Percentiles rank a stretch among this genome's conserved stretches.
These are phyloP conservation scores for Hyles vespertilio DNA, from an alignment of 1,140 invertebrate species.

Conservation along the genomic window DNA sequence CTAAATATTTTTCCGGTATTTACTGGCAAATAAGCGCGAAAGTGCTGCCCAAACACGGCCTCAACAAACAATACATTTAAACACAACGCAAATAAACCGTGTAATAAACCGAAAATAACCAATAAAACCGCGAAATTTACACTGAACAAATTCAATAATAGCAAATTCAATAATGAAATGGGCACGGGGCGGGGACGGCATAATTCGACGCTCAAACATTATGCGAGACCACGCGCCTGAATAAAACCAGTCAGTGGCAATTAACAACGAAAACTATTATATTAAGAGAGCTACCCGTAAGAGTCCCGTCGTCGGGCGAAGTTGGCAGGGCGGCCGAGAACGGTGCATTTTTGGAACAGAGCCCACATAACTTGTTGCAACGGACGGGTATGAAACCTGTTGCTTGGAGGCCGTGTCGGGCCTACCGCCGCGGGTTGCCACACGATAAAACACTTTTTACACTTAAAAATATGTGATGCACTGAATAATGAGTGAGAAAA, in stretches of 20 bases:
- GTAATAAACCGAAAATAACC: constrained; percentile 7
- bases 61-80: constrained; percentile 2
- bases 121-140: no score
- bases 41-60: no score
- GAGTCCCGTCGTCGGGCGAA: constrained; percentile 20
- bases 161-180: constrained; percentile 11
- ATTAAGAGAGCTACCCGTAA: no score
- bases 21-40: no score
- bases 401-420: constrained; percentile 37
- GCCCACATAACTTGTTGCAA: constrained; percentile 70
- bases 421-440: constrained; percentile 28
- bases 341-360: constrained; percentile 70
- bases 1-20: no score
- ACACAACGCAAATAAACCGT: no score
- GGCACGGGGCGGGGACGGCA: constrained; percentile 10
- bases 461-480: no score
- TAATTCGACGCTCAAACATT: constrained; percentile 11
- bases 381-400: constrained; percentile 45
- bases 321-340: constrained; percentile 35
- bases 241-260: no score
- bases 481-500: no score
- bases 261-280: no score
- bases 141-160: constrained; percentile 1
- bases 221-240: constrained; percentile 9
- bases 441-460: no score